These are phyloP conservation scores for Coremacera marginata DNA, from an alignment of 2,888 invertebrate genomes.

Conservation along the genomic window DNA sequence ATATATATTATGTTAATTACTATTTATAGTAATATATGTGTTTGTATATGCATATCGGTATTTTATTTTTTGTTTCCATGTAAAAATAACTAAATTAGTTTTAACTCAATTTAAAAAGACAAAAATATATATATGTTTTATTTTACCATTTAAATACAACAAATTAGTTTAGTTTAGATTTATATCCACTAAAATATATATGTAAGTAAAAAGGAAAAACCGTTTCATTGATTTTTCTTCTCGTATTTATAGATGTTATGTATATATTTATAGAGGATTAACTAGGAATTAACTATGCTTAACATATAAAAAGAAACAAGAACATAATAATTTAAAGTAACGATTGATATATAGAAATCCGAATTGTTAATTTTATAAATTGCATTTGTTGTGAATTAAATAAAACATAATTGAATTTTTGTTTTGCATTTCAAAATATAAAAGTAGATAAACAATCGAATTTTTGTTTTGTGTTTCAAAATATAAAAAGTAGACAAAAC, in stretches of 20 bases:
- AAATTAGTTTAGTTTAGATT: slow-evolving; percentile 22
- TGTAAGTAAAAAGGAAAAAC: background rate
- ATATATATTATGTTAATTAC: slow-evolving; percentile 19
- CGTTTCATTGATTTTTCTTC: slow-evolving; percentile 4
- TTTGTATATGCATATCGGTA: slow-evolving; percentile 30
- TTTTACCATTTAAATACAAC: slow-evolving; percentile 27
- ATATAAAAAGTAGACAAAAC: background rate
- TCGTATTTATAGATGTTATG: background rate
- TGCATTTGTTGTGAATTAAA: slow-evolving; percentile 19
- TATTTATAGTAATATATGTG: slow-evolving; percentile 36
- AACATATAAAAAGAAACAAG: slow-evolving; percentile 21
- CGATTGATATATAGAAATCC: background rate
- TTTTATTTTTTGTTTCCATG: slow-evolving; percentile 6
- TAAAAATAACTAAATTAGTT: slow-evolving; percentile 35
- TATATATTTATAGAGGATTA: slow-evolving; percentile 27
- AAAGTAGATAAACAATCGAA: background rate
- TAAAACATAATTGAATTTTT: background rate
- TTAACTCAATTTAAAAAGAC: slow-evolving; percentile 27
- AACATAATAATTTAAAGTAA: slow-evolving; percentile 3
- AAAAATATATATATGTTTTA: slow-evolving; percentile 26
- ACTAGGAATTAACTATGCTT: slow-evolving; percentile 33
- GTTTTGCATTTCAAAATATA: background rate
- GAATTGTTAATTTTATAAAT: background rate
- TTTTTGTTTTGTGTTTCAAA: background rate
- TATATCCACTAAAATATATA: slow-evolving; percentile 23